Evolutionary conservation across 2,797 vertebrate species (phyloP).

Genomic region (Hydrophis major): DNA sequence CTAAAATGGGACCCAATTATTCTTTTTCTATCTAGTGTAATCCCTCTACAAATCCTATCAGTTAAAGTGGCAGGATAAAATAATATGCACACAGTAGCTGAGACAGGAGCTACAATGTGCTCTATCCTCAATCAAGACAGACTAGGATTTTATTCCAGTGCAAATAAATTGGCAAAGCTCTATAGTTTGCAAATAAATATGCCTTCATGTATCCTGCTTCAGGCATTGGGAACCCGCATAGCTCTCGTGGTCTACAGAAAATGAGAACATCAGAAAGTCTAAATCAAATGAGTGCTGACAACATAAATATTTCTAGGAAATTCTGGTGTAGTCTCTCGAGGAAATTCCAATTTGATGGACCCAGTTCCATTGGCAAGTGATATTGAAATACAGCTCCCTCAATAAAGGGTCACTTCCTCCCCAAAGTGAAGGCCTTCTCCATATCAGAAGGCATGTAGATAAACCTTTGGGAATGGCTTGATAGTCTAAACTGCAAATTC

Average conservation of each 20-base stretch:
- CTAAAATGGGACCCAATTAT: neutral
- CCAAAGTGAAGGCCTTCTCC: neutral
- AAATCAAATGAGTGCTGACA: neutral
- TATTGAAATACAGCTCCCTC: neutral
- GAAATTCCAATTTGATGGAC: neutral
- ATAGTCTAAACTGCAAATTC: neutral
- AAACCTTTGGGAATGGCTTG: neutral
- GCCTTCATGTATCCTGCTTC: neutral
- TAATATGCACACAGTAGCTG: neutral
- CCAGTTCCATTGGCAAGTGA: neutral
- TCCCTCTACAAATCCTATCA: neutral
- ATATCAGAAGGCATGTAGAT: neutral
- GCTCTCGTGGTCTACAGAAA: neutral
- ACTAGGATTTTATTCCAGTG: neutral
- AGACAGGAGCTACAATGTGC: neutral
- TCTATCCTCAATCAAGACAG: neutral
- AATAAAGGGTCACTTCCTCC: neutral
- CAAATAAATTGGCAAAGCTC: neutral
- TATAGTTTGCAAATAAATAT: neutral
- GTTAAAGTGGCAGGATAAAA: neutral
- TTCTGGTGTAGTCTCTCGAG: neutral
- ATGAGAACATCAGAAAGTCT: neutral
- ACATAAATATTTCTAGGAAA: neutral
- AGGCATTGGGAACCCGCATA: neutral
- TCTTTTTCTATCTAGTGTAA: neutral